A percentile compares a stretch with the other conserved stretches of the same genome.
Conservation (phyloP, 2,888 invertebrate species). For the Diarsia mendica region DNA sequence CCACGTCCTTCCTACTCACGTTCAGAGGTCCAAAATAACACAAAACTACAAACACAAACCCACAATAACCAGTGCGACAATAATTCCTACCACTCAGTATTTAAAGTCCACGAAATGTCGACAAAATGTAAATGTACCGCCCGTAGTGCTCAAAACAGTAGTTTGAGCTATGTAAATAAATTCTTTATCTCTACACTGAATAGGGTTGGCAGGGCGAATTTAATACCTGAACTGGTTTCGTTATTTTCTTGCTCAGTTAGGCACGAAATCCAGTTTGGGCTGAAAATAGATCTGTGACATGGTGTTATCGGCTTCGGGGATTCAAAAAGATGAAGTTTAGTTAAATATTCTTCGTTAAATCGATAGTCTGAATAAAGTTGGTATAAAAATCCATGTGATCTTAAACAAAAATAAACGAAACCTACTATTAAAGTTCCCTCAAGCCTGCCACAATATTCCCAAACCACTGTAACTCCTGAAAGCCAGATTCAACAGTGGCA, state of each 20-base stretch:
- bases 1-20: constrained; percentile 36
- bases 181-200: constrained; percentile 57
- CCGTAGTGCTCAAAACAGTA: constrained; percentile 50
- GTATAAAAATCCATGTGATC: background rate
- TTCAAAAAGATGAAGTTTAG: background rate
- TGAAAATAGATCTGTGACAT: constrained; percentile 28
- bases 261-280: constrained; percentile 14
- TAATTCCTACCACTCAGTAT: constrained; percentile 48
- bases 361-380: background rate
- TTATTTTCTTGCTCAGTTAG: constrained; percentile 21
- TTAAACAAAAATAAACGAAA: background rate
- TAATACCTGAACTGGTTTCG: constrained; percentile 9
- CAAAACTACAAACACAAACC: constrained; percentile 36
- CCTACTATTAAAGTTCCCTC: too few relatives aligned
- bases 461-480: too few relatives aligned
- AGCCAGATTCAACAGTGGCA: too few relatives aligned
- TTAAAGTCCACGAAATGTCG: constrained; percentile 54
- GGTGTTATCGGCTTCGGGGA: background rate
- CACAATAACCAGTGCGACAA: constrained; percentile 54
- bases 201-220: constrained; percentile 41
- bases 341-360: background rate
- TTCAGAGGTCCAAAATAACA: constrained; percentile 21
- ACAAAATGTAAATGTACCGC: constrained; percentile 58
- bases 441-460: too few relatives aligned
- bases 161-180: constrained; percentile 63